Evolutionary conservation across 2,888 invertebrate genomes (phyloP).

Genomic region (Dicyrtomina minuta): DNA sequence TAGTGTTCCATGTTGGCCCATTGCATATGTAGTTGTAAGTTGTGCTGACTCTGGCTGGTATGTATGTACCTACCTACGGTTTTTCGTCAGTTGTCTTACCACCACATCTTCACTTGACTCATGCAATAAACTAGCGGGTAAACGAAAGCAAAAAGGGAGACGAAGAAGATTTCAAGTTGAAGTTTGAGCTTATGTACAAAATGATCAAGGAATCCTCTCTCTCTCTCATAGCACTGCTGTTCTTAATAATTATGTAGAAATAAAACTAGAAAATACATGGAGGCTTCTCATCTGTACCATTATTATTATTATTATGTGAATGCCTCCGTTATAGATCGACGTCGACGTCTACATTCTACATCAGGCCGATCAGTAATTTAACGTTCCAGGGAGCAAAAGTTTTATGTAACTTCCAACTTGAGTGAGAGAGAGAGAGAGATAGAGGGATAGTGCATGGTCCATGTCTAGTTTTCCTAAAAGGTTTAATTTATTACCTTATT

Average conservation of each 20-base stretch:
- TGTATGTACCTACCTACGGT: too few species aligned
- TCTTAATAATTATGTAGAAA: not conserved
- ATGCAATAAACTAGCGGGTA: constrained; percentile 9
- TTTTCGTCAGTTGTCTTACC: too few species aligned
- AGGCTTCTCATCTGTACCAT: not conserved
- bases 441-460: not conserved
- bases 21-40: too few species aligned
- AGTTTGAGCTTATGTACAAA: too few species aligned
- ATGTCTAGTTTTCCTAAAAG: not conserved
- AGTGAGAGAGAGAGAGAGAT: too few species aligned
- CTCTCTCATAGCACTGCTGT: not conserved
- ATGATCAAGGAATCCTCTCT: not conserved
- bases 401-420: not conserved
- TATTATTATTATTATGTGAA: not conserved
- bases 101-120: constrained; percentile 9
- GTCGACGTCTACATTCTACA: not conserved
- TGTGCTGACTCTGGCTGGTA: too few species aligned
- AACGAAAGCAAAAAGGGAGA: not conserved
- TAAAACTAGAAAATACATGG: not conserved
- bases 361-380: too few species aligned
- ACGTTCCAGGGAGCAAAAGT: too few species aligned
- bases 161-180: not conserved
- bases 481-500: constrained; percentile 1
- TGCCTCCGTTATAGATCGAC: not conserved
- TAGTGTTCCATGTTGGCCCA: too few species aligned